A percentile compares a stretch with the other conserved stretches of the same genome.
Evolutionary conservation across 2,797 vertebrate genomes (phyloP).

Genomic region (Taenioides sp.): DNA sequence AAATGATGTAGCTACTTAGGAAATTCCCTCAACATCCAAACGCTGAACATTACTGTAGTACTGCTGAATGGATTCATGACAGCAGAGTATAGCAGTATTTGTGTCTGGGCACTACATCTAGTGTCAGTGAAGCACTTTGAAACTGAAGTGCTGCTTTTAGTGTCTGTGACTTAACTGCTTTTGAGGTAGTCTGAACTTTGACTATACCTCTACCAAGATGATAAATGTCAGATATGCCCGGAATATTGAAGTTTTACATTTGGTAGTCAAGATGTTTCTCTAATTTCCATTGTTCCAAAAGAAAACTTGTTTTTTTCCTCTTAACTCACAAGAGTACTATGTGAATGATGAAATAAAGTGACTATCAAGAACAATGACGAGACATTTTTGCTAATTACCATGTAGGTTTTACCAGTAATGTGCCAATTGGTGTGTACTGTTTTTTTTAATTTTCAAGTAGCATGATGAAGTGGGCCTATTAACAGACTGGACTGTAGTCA

Average conservation of each 20-base stretch:
- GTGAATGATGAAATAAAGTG: slow-evolving; percentile 49
- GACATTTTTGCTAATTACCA: background rate
- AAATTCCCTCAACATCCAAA: slow-evolving; percentile 6
- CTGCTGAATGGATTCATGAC: slow-evolving; percentile 1
- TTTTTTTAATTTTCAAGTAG: no score
- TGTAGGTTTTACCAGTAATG: background rate
- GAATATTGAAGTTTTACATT: slow-evolving; percentile 44
- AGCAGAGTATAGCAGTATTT: background rate
- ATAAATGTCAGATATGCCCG: slow-evolving; percentile 7
- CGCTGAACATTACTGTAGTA: slow-evolving; percentile 1
- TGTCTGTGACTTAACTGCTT: background rate
- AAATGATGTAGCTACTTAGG: slow-evolving; percentile 4
- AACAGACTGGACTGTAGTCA: background rate
- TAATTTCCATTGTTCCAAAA: slow-evolving; percentile 27
- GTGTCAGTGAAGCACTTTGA: background rate
- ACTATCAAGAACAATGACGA: slow-evolving; percentile 28
- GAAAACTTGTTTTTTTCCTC: slow-evolving; percentile 13
- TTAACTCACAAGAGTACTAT: slow-evolving; percentile 10
- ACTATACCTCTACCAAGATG: background rate
- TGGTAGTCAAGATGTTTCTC: slow-evolving; percentile 28
- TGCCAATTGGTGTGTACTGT: background rate
- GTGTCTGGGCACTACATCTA: background rate
- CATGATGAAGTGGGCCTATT: background rate
- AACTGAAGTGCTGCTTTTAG: slow-evolving; percentile 1
- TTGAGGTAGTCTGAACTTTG: background rate